phyloP scores from a whole-genome alignment of 1,140 invertebrate genomes.

The Trichoplusia ni region DNA sequence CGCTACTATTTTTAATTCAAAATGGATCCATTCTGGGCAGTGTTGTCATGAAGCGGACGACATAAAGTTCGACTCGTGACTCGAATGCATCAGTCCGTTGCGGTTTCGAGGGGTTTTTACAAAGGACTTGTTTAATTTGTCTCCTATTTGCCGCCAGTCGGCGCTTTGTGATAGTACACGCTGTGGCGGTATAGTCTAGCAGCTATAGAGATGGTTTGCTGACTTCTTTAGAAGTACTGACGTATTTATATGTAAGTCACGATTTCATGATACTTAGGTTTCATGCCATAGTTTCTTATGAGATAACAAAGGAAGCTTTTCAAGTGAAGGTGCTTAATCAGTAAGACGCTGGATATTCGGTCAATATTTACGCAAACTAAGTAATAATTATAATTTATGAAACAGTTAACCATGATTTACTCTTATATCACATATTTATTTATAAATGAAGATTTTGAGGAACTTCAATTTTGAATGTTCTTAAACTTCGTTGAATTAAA shows the following conservation, averaged over 20 bases:
- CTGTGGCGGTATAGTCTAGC: conserved; percentile 13
- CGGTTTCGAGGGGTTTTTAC: conserved; percentile 41
- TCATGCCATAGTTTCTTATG: background rate
- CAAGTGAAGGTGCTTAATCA: no score
- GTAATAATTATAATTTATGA: no score
- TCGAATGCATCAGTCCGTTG: conserved; percentile 45
- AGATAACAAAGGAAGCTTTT: background rate
- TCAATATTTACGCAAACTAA: no score
- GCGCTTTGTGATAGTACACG: conserved; percentile 15
- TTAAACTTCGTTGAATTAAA: no score
- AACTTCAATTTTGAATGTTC: no score
- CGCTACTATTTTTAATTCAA: background rate
- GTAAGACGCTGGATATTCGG: no score
- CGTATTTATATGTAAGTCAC: no score
- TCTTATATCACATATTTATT: no score
- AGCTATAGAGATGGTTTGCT: conserved; percentile 24
- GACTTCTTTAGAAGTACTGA: no score
- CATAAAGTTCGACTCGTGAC: conserved; percentile 46
- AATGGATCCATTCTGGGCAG: background rate
- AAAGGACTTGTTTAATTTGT: conserved; percentile 55
- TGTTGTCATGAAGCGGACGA: conserved; percentile 36
- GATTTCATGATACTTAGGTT: background rate
- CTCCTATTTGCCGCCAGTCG: conserved; percentile 46
- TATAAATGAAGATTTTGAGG: no score
- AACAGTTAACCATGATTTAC: no score